phyloP scores from a whole-genome alignment of 2,888 invertebrate genomes.

The Cheilosia grossa region DNA sequence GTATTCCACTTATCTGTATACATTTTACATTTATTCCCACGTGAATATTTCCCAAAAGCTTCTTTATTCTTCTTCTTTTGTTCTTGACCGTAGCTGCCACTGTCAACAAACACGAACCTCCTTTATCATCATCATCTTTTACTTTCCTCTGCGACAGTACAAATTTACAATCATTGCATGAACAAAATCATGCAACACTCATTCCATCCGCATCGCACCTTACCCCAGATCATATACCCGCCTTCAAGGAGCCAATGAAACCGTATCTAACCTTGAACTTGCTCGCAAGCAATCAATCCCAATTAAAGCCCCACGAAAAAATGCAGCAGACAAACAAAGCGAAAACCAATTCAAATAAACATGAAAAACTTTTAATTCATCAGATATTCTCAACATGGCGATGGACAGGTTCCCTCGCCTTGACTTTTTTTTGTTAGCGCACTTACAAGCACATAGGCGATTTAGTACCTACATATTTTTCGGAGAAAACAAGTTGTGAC shows the following conservation, averaged over 20 bases:
- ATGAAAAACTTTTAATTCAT: background rate
- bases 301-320: conserved; percentile 23
- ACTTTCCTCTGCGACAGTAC: too few relatives aligned
- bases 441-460: too few relatives aligned
- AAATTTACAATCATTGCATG: background rate
- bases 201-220: background rate
- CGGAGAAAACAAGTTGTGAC: conserved; percentile 11
- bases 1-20: too few relatives aligned
- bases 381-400: conserved; percentile 5
- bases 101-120: too few relatives aligned
- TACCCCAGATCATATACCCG: background rate
- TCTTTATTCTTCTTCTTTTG: too few relatives aligned
- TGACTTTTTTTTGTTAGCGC: background rate
- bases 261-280: conserved; percentile 24
- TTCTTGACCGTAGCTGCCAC: too few relatives aligned
- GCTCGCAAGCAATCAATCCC: conserved; percentile 19
- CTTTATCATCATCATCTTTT: too few relatives aligned
- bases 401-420: conserved; percentile 2
- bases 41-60: too few relatives aligned
- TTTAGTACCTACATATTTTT: background rate
- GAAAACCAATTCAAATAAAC: conserved; percentile 15
- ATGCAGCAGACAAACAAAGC: conserved; percentile 13
- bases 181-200: background rate
- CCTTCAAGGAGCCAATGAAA: conserved; percentile 20
- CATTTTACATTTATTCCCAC: too few relatives aligned